Conservation (phyloP, 2,888 invertebrate species). For the Epistrophe grossulariae region DNA sequence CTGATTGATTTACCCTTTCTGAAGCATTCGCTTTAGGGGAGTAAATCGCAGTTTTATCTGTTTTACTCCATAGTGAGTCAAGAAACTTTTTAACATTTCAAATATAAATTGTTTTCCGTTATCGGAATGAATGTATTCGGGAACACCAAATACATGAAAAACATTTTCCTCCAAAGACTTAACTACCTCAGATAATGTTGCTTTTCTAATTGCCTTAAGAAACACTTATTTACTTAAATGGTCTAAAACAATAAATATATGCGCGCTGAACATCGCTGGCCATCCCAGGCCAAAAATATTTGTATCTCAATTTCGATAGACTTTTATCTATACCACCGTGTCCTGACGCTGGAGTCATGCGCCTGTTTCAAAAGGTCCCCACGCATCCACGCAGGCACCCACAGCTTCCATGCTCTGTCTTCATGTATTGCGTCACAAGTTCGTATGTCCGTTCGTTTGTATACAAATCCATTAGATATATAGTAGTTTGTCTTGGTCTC, state of each 20-base stretch:
- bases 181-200: too few species aligned
- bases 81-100: too few species aligned
- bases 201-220: too few species aligned
- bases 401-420: background rate
- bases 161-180: too few species aligned
- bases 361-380: background rate
- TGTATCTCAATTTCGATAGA: background rate
- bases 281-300: too few species aligned
- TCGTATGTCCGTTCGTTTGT: background rate
- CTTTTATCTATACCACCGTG: background rate
- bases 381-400: background rate
- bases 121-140: background rate
- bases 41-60: slow-evolving; percentile 37
- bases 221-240: too few species aligned
- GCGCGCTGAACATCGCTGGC: background rate
- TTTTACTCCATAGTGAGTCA: too few species aligned
- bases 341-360: background rate
- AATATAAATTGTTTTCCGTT: too few species aligned
- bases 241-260: too few species aligned
- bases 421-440: background rate
- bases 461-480: background rate
- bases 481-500: background rate
- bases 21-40: slow-evolving; percentile 62
- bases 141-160: too few species aligned
- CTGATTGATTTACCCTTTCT: too few species aligned